Evolutionary conservation across 2,113 vertebrate species (phyloP).

Genomic region (Dipodomys merriami): DNA sequence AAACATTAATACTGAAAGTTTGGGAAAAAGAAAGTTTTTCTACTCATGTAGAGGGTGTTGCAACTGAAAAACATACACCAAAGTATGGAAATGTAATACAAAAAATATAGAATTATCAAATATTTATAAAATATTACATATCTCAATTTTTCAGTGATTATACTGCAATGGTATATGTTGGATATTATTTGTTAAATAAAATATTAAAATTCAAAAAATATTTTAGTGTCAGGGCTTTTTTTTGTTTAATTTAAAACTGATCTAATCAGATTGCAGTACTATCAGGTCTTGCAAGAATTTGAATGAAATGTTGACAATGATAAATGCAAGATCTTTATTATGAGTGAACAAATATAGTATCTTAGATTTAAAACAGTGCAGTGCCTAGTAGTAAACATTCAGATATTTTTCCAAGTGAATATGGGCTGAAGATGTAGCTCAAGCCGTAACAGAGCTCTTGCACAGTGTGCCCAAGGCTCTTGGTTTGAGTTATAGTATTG

Average conservation of each 20-base stretch:
- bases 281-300: slow-evolving; percentile 35
- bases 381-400: background rate
- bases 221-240: slow-evolving; percentile 21
- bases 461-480: background rate
- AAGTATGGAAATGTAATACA: too few species aligned
- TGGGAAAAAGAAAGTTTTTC: too few species aligned
- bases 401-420: background rate
- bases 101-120: too few species aligned
- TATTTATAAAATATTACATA: too few species aligned
- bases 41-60: too few species aligned
- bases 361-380: slow-evolving; percentile 62
- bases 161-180: too few species aligned
- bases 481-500: too few species aligned
- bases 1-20: too few species aligned
- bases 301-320: slow-evolving; percentile 35
- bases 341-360: slow-evolving; percentile 23
- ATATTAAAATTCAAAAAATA: too few species aligned
- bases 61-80: too few species aligned
- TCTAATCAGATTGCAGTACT: slow-evolving; percentile 52
- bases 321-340: slow-evolving; percentile 60
- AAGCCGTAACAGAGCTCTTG: too few species aligned
- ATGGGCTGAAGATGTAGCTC: background rate
- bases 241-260: background rate
- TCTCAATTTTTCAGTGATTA: too few species aligned
- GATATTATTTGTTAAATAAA: background rate